These are phyloP conservation scores for Bellardia bayeri DNA, from an alignment of 2,888 invertebrate species.

Conservation along the genomic window DNA sequence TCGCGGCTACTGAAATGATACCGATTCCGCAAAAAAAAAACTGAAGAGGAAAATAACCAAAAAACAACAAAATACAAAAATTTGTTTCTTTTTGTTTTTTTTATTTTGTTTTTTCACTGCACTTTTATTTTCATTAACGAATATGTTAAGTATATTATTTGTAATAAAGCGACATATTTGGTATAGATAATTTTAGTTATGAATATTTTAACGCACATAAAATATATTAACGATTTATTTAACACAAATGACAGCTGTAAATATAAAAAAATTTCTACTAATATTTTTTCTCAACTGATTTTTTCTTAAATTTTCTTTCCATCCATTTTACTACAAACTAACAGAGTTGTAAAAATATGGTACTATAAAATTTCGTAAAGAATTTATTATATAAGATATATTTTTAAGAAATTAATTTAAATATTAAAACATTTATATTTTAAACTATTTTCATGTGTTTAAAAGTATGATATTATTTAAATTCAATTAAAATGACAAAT, in stretches of 20 bases:
- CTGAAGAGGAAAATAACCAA: conserved; percentile 32
- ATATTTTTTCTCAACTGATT: conserved; percentile 42
- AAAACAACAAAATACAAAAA: conserved; percentile 53
- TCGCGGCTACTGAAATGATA: conserved; percentile 10
- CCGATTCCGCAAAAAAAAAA: conserved; percentile 47
- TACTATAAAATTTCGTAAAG: neutral
- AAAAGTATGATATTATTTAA: neutral
- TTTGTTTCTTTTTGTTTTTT: conserved; percentile 30
- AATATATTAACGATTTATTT: conserved; percentile 29
- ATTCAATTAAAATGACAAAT: neutral
- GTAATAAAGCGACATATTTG: neutral
- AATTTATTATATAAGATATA: too few relatives aligned
- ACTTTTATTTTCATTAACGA: conserved; percentile 20
- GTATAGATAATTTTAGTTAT: neutral
- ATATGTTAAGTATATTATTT: neutral
- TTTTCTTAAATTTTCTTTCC: conserved; percentile 39
- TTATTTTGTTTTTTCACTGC: conserved; percentile 6
- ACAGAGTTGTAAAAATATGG: conserved; percentile 31
- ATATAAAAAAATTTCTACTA: conserved; percentile 39
- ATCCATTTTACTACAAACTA: neutral
- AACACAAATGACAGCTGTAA: conserved; percentile 32
- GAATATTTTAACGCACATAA: conserved; percentile 6
- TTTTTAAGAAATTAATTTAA: too few relatives aligned
- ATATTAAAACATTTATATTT: too few relatives aligned
- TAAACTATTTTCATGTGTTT: neutral